Percentiles rank a stretch among this genome's conserved stretches.
phyloP scores from a whole-genome alignment of 2,888 invertebrate genomes.

The Unio pictorum region DNA sequence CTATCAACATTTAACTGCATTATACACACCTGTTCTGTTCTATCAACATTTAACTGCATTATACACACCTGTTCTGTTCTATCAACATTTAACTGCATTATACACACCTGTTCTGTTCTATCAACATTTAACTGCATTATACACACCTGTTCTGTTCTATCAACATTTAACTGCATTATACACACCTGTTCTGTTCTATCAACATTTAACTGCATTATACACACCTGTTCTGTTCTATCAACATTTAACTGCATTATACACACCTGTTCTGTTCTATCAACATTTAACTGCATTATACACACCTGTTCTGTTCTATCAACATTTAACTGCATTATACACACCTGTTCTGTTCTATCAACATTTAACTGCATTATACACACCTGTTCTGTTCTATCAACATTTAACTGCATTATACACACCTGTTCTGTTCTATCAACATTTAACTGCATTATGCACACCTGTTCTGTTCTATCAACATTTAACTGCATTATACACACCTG shows the following conservation, averaged over 20 bases:
- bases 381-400: constrained; percentile 82
- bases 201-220: constrained; percentile 72
- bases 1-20: constrained; percentile 80
- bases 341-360: constrained; percentile 84
- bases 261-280: constrained; percentile 83
- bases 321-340: constrained; percentile 43
- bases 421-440: constrained; percentile 82
- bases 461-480: constrained; percentile 81
- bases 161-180: constrained; percentile 72
- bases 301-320: constrained; percentile 80
- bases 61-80: constrained; percentile 78
- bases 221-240: constrained; percentile 83
- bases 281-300: constrained; percentile 54
- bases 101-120: constrained; percentile 80
- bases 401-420: constrained; percentile 76
- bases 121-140: constrained; percentile 73
- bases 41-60: constrained; percentile 75
- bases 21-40: constrained; percentile 78
- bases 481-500: constrained; percentile 70
- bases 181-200: constrained; percentile 80
- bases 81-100: constrained; percentile 75
- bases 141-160: constrained; percentile 80
- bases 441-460: constrained; percentile 70
- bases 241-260: constrained; percentile 59
- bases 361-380: constrained; percentile 61